Evolutionary conservation across 2,888 invertebrate genomes (phyloP).

Genomic region (Andrena chrysosceles): DNA sequence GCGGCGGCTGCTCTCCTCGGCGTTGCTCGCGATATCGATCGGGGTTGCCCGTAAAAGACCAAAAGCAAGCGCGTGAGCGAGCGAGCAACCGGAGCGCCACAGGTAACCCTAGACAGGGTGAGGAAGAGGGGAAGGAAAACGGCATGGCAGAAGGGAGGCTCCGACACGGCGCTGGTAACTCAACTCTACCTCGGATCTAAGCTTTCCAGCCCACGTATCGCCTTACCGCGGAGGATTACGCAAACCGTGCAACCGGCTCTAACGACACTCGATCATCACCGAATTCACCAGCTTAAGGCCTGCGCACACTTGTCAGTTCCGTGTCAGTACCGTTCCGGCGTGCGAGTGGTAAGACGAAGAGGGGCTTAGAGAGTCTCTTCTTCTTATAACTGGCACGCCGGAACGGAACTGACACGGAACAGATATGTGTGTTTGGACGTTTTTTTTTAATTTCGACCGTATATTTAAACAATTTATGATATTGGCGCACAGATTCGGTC

Average conservation of each 20-base stretch:
- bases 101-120: constrained; percentile 67
- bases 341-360: too few species aligned
- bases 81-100: constrained; percentile 17
- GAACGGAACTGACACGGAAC: too few species aligned
- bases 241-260: constrained; percentile 53
- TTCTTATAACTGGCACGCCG: too few species aligned
- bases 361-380: too few species aligned
- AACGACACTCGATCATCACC: constrained; percentile 51
- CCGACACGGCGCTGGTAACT: constrained; percentile 53
- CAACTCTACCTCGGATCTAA: constrained; percentile 69
- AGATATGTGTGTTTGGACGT: too few species aligned
- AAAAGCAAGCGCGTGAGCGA: constrained; percentile 34
- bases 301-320: too few species aligned
- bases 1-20: background rate
- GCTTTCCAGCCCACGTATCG: constrained; percentile 69
- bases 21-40: constrained; percentile 62
- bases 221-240: constrained; percentile 71
- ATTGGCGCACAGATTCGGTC: too few species aligned
- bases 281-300: too few species aligned
- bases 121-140: constrained; percentile 14
- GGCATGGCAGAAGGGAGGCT: constrained; percentile 17
- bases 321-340: too few species aligned
- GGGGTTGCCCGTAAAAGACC: constrained; percentile 48
- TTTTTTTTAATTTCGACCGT: too few species aligned
- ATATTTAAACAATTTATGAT: too few species aligned